Base-by-base conservation (phyloP, 2,888 invertebrate genomes). In the Lithophane semibrunnea region DNA sequence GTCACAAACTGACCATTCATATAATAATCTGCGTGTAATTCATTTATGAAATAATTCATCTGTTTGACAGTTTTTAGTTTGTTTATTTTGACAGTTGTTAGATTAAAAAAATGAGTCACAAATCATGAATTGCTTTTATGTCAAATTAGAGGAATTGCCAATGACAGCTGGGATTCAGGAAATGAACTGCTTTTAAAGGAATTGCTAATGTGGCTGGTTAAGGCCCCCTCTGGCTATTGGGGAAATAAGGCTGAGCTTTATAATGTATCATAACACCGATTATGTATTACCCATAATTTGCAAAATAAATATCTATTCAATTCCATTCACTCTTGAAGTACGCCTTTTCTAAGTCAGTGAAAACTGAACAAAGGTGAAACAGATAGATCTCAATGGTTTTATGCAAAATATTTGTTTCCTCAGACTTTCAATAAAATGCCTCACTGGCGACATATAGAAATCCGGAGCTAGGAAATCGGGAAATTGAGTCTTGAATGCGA, bases 351-450 rank as follows among this genome's bases (percentile, higher is more conserved):
- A 65, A 3, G 18, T 42, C 16, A 49, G 0, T 49, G 16, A 13
- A 18, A 18, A 42, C 9, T 75, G 37, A 75, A 9, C 67, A 54
- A 21, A 37, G 47, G 54, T 49, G 37, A 63, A 77, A 37, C 44
- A 68, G 16, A 16, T 21, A 21, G 52, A 52, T 21, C 21, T 52
- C 52, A 52, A 52, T 61, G 47, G 21, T 52, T 66, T 16, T 56
- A 56, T 56, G 63, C 47, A 54, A 47, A 63, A 77, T 68, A 77
- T 77, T 77, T 77, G 42, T 77, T 63, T 67, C 67, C 21, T 37
- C 52, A 24, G 37, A 63, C 54, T 77, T 77, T 67, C 58, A 66
- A 76, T 60, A 29, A 49, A 77, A 21, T 4, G 61, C 24, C 18
- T 56, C 67, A 77, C 77, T 77, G 77, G 21, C 47, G 44, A 49